phyloP scores from a whole-genome alignment of 2,113 vertebrate species.

The Urocynchramus pylzowi region DNA sequence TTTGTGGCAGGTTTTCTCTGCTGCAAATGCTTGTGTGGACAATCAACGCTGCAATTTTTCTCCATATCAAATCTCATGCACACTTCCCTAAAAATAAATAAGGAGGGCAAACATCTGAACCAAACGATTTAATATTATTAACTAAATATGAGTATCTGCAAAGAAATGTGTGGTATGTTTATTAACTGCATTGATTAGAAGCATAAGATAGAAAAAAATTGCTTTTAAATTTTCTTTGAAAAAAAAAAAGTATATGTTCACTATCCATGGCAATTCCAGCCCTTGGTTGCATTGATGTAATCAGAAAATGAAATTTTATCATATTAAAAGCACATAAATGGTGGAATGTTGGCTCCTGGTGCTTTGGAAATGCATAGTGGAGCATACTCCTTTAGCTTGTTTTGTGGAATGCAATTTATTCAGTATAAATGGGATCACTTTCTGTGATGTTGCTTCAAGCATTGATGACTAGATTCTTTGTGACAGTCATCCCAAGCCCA shows the following conservation, averaged over 20 bases:
- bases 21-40: background rate
- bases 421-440: background rate
- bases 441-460: background rate
- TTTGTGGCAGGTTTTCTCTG: background rate
- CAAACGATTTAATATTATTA: background rate
- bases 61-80: background rate
- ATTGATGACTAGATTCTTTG: background rate
- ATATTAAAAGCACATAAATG: background rate
- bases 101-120: background rate
- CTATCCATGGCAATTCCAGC: background rate
- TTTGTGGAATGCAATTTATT: background rate
- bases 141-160: background rate
- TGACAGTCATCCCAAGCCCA: background rate
- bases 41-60: background rate
- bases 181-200: background rate
- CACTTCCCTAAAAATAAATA: background rate
- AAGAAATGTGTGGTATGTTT: background rate
- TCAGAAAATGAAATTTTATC: background rate
- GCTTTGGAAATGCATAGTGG: background rate
- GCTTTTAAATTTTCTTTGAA: background rate
- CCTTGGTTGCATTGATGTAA: background rate
- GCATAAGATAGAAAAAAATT: background rate
- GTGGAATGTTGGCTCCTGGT: background rate
- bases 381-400: background rate
- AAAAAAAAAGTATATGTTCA: background rate